These are phyloP conservation scores for Vulpes lagopus DNA, from an alignment of 2,113 vertebrate genomes.

Conservation along the genomic window DNA sequence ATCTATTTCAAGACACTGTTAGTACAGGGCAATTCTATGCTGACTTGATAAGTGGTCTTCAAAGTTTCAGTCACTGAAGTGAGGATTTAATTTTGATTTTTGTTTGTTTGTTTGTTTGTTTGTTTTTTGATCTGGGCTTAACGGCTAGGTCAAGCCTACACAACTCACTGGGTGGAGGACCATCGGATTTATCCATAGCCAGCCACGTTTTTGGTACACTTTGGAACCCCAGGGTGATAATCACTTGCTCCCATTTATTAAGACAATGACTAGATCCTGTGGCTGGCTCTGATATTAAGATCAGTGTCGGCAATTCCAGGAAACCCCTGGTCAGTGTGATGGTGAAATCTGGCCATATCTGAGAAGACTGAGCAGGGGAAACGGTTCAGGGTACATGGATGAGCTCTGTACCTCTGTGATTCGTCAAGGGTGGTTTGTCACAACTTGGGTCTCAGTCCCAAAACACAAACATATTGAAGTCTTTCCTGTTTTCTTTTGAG, in stretches of 20 bases:
- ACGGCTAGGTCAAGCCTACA: not conserved
- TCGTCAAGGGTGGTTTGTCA: not conserved
- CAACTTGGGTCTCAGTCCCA: not conserved
- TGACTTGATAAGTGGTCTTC: not conserved
- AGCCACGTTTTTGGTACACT: not conserved
- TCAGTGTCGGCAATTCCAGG: not conserved
- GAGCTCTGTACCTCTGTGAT: not conserved
- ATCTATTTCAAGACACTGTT: not conserved
- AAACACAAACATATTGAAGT: not conserved
- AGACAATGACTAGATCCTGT: not conserved
- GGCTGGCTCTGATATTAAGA: not conserved
- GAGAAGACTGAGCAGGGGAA: not conserved
- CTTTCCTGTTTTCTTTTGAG: not conserved
- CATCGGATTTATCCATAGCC: rapidly evolving
- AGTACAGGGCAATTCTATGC: not conserved
- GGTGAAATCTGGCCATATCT: not conserved
- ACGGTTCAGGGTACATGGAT: rapidly evolving
- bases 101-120: not conserved
- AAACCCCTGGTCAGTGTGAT: not conserved
- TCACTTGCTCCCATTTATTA: not conserved
- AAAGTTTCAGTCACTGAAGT: not conserved
- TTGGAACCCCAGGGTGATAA: not conserved
- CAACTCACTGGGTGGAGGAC: not conserved
- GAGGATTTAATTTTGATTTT: not conserved
- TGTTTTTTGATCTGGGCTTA: not conserved